Conservation (phyloP, 2,888 invertebrate species). For the Agrilus mali region DNA sequence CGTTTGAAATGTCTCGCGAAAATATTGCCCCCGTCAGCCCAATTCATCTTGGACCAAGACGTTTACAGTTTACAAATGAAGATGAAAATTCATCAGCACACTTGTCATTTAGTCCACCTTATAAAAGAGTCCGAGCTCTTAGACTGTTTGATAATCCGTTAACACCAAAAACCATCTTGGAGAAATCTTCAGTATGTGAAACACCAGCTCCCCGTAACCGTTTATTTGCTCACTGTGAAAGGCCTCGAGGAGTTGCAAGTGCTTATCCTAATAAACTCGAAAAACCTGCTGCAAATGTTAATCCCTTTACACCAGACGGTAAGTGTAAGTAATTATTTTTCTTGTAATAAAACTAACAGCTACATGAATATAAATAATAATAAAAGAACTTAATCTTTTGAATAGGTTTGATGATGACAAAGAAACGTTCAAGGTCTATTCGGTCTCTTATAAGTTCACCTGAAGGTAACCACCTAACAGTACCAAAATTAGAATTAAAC, state of each 20-base stretch:
- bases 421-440: slow-evolving; percentile 55
- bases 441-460: slow-evolving; percentile 34
- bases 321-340: slow-evolving; percentile 14
- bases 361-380: too few relatives aligned
- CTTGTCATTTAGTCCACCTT: slow-evolving; percentile 42
- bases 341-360: too few relatives aligned
- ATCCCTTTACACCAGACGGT: slow-evolving; percentile 77
- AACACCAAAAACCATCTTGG: slow-evolving; percentile 71
- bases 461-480: slow-evolving; percentile 11
- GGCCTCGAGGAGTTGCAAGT: slow-evolving; percentile 32
- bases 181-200: slow-evolving; percentile 50
- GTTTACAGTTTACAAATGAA: slow-evolving; percentile 45
- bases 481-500: slow-evolving; percentile 23
- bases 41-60: slow-evolving; percentile 41
- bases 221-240: slow-evolving; percentile 36
- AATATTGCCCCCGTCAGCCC: slow-evolving; percentile 31
- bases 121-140: slow-evolving; percentile 42
- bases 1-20: slow-evolving; percentile 48
- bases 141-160: slow-evolving; percentile 76
- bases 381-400: slow-evolving; percentile 1
- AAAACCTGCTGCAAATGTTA: slow-evolving; percentile 60
- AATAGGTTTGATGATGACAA: slow-evolving; percentile 50
- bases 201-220: slow-evolving; percentile 45
- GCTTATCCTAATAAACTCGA: slow-evolving; percentile 31
- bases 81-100: slow-evolving; percentile 1